Conservation (phyloP, 2,888 invertebrate genomes). For the Homarus gammarus region DNA sequence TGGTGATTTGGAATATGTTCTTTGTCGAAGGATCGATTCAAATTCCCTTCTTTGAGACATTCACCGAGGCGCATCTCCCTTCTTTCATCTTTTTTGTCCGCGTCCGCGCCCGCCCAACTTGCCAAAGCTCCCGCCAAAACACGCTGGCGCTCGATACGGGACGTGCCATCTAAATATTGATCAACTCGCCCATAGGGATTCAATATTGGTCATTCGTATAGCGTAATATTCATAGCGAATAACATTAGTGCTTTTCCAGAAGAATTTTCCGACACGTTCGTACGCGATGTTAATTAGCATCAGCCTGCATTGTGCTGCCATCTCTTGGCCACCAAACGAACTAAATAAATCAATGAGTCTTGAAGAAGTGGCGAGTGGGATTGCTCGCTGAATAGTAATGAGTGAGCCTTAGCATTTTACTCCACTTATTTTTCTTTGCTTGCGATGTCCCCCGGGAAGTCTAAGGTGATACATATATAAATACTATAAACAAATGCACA, state of each 20-base stretch:
- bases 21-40: constrained; percentile 68
- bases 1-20: constrained; percentile 68
- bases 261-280: constrained; percentile 52
- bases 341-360: constrained; percentile 72
- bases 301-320: constrained; percentile 72
- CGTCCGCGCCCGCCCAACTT: constrained; percentile 50
- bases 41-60: constrained; percentile 70
- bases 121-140: constrained; percentile 5
- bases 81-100: constrained; percentile 63
- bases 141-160: constrained; percentile 1
- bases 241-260: not conserved
- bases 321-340: constrained; percentile 71
- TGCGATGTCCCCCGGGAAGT: constrained; percentile 15
- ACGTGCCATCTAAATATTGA: constrained; percentile 45
- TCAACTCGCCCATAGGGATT: constrained; percentile 13
- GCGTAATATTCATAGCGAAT: constrained; percentile 19
- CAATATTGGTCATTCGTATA: constrained; percentile 22
- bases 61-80: constrained; percentile 64
- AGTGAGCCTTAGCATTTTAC: constrained; percentile 65
- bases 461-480: constrained; percentile 40
- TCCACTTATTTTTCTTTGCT: constrained; percentile 38
- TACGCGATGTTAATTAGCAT: constrained; percentile 72
- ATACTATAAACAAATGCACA: constrained; percentile 52
- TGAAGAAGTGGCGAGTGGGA: constrained; percentile 73
- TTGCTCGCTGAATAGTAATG: constrained; percentile 71